Evolutionary conservation across 2,113 vertebrate species (phyloP), one percentile per base, ranked within the genome.

Genomic region (Phrynocephalus versicolor): DNA sequence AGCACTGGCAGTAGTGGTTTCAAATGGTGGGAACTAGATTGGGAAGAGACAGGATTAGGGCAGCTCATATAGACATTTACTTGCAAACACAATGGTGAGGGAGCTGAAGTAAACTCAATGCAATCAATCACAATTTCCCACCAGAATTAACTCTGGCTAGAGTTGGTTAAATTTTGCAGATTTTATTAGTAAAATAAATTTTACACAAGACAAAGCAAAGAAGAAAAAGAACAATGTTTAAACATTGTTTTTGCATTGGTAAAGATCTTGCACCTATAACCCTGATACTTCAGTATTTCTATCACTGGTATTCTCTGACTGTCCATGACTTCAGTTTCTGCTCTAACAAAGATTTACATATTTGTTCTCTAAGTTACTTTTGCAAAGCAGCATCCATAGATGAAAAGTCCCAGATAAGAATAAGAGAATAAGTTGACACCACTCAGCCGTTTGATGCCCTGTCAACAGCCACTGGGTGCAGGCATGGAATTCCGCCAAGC

Each of bases 381-480:
- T 18, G 88, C 85, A 82, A 64, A 41, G 41, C 72, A 89, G 86
- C 91, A 85, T 87, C 78, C 33, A 87, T 85, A 91, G 86, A 90
- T 91, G 69, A 82, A 82, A 88, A 92, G 77, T 84, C 79, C 80
- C 87, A 90, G 62, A 76, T 64, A 76, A 92, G 93, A 95, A 92
- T 76, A 90, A 92, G 79, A 92, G 89, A 75, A 79, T 92, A 93
- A 93, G 77, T 81, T 85, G 90, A 90, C 1, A 78, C 88, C 88
- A 91, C 80, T 55, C 5, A 64, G 74, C 62, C 69, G 92, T 95
- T 84, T 94, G 92, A 93, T 90, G 87, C 81, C 82, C 72, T 74
- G 89, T 94, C 92, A 91, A 89, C 79, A 89, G 90, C 85, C 89
- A 90, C 82, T 91, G 64, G 88, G 75, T 60, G 30, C 58, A 87